These are phyloP conservation scores for Bergia puertoricense DNA, from an alignment of 92 coral and sea anemone species.

Conservation along the genomic window DNA sequence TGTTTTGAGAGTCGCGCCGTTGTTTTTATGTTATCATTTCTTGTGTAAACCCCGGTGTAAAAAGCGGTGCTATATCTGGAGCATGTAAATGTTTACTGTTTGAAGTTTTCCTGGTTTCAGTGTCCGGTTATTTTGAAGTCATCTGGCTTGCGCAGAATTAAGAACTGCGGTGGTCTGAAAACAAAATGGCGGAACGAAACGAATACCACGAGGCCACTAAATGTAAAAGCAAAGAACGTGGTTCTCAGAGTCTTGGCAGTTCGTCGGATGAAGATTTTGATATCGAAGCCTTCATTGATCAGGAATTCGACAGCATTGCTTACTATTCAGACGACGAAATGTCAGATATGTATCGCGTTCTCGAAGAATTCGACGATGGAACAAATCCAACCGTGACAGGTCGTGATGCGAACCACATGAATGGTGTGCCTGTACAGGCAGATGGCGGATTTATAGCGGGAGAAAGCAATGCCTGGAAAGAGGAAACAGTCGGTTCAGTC, in stretches of 20 bases:
- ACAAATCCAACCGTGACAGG: neutral
- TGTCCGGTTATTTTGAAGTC: neutral
- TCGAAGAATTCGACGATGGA: neutral
- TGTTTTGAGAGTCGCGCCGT: neutral
- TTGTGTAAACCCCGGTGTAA: neutral
- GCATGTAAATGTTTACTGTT: neutral
- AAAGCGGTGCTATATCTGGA: neutral
- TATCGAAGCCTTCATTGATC: constrained; percentile 26
- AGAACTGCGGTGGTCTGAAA: neutral
- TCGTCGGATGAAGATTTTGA: constrained; percentile 19
- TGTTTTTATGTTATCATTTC: neutral
- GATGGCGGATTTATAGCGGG: neutral
- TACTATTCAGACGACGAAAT: constrained; percentile 26
- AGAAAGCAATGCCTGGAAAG: constrained; percentile 2
- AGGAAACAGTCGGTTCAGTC: neutral
- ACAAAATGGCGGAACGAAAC: constrained; percentile 32
- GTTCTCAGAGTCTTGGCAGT: neutral
- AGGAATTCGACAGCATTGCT: constrained; percentile 31
- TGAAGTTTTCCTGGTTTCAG: neutral
- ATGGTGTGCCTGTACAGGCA: constrained; percentile 5
- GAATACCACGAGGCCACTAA: neutral
- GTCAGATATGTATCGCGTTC: neutral
- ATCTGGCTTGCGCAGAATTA: neutral
- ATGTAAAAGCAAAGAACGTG: neutral
- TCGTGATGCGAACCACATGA: neutral